Evolutionary conservation across 2,888 invertebrate genomes (phyloP).

Genomic region (Cheilosia grossa): DNA sequence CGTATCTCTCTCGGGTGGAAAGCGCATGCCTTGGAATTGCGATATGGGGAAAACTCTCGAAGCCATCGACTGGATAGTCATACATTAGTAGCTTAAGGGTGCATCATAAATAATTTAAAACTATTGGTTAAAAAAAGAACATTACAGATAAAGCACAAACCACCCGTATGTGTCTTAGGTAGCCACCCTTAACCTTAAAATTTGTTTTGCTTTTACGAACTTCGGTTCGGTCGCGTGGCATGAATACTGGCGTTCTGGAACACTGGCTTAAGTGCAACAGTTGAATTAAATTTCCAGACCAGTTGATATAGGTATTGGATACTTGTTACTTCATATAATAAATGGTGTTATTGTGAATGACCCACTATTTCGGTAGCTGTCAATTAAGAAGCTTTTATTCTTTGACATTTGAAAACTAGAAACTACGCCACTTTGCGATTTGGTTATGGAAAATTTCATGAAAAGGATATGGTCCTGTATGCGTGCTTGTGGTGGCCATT

Average conservation of each 20-base stretch:
- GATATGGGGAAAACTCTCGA: constrained; percentile 20
- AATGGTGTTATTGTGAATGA: no score
- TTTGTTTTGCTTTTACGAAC: constrained; percentile 32
- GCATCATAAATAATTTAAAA: constrained; percentile 63
- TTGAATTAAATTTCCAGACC: constrained; percentile 56
- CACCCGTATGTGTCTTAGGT: constrained; percentile 31
- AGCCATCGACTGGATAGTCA: constrained; percentile 39
- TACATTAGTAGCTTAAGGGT: constrained; percentile 34
- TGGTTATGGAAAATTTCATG: no score
- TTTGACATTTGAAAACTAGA: no score
- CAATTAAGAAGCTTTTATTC: no score
- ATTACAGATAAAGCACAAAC: constrained; percentile 3
- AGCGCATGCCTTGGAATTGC: constrained; percentile 65
- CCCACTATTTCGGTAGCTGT: no score
- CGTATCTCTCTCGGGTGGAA: background rate
- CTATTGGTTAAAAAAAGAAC: constrained; percentile 38
- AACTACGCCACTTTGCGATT: no score
- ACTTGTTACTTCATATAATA: no score
- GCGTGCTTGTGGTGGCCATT: no score
- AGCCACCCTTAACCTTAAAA: constrained; percentile 57
- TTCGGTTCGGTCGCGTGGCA: constrained; percentile 41
- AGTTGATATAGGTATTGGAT: constrained; percentile 44
- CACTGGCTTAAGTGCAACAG: constrained; percentile 62
- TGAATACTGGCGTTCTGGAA: constrained; percentile 51
- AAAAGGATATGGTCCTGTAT: no score